These are phyloP conservation scores for Arctopsyche grandis DNA, from an alignment of 1,140 invertebrate genomes.

Conservation along the genomic window DNA sequence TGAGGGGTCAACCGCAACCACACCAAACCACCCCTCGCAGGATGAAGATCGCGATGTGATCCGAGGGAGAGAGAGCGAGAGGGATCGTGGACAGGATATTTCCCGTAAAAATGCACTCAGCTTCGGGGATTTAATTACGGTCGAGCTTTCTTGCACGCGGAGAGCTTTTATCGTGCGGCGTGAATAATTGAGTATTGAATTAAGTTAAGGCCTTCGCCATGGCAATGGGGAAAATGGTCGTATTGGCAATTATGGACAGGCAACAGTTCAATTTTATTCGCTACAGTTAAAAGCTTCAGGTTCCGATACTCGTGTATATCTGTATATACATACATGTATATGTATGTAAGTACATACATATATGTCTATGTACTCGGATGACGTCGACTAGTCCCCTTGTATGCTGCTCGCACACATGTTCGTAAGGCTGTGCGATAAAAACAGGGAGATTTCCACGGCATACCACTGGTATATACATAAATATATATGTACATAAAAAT, in stretches of 20 bases:
- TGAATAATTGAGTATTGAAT: conserved; percentile 6
- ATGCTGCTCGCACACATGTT: too few species aligned
- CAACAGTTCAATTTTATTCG: too few species aligned
- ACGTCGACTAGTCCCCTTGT: too few species aligned
- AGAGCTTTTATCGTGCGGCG: conserved; percentile 1
- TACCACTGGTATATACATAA: not conserved
- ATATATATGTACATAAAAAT: not conserved
- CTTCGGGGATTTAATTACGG: conserved; percentile 17
- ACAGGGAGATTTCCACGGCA: too few species aligned
- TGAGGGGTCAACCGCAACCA: too few species aligned
- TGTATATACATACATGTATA: too few species aligned
- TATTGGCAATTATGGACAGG: not conserved
- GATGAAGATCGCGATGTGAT: not conserved
- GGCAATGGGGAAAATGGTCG: not conserved
- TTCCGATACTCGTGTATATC: too few species aligned
- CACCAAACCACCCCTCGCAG: not conserved
- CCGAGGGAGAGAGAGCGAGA: not conserved
- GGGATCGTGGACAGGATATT: not conserved
- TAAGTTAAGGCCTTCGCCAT: too few species aligned
- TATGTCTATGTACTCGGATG: not conserved
- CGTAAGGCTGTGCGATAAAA: too few species aligned
- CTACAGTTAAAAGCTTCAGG: too few species aligned
- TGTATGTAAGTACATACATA: too few species aligned
- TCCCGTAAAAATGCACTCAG: conserved; percentile 14
- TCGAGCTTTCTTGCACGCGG: not conserved